A percentile compares a stretch with the other conserved stretches of the same genome.
These are phyloP conservation scores for Silvanus unidentatus DNA, from an alignment of 2,888 invertebrate genomes.

Conservation along the genomic window DNA sequence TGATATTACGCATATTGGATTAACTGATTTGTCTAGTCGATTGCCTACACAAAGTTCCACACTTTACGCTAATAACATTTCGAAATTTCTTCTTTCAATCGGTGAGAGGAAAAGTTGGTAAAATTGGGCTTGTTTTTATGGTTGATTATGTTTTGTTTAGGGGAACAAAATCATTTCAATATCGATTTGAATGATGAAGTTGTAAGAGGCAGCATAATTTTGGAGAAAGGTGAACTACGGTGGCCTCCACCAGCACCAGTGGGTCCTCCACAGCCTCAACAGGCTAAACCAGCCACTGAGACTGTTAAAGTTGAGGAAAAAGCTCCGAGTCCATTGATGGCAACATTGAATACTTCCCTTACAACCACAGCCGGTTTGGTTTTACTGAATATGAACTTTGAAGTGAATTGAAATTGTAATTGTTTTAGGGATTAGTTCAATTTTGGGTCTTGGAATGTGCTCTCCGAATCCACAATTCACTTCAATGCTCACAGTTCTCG, in stretches of 20 bases:
- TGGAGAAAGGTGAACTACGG: conserved; percentile 66
- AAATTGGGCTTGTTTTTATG: neutral
- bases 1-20: conserved; percentile 78
- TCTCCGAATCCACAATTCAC: conserved; percentile 83
- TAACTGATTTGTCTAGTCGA: conserved; percentile 78
- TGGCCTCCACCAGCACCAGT: conserved; percentile 74
- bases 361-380: conserved; percentile 60
- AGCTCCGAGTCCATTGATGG: conserved; percentile 57
- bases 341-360: conserved; percentile 62
- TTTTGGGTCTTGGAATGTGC: conserved; percentile 63
- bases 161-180: conserved; percentile 70
- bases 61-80: conserved; percentile 85
- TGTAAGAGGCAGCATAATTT: conserved; percentile 73
- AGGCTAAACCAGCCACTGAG: conserved; percentile 40
- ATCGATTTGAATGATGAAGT: conserved; percentile 82
- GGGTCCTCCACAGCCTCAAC: conserved; percentile 46
- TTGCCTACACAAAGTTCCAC: conserved; percentile 83
- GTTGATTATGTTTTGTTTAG: conserved; percentile 43
- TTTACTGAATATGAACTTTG: conserved; percentile 10
- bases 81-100: conserved; percentile 76
- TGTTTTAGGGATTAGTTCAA: conserved; percentile 58
- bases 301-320: conserved; percentile 27
- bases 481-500: conserved; percentile 81
- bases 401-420: conserved; percentile 12
- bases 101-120: conserved; percentile 47